phyloP scores from a whole-genome alignment of 2,888 invertebrate genomes.

The Sialis fuliginosa region DNA sequence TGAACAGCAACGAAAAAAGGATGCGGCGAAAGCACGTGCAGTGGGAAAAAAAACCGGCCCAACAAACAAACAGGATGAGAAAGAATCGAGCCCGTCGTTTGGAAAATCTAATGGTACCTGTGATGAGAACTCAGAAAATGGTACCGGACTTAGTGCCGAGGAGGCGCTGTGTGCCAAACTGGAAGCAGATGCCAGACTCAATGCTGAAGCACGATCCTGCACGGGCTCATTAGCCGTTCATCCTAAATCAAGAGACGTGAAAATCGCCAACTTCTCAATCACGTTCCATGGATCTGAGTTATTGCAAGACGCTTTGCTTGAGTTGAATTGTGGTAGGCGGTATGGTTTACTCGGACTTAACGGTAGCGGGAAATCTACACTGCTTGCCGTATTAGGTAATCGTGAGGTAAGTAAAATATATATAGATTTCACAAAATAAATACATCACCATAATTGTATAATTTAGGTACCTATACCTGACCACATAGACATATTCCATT shows the following conservation, averaged over 20 bases:
- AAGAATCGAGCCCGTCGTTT: constrained; percentile 29
- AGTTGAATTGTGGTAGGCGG: constrained; percentile 91
- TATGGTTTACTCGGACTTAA: constrained; percentile 97
- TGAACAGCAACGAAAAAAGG: constrained; percentile 93
- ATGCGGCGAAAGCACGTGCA: constrained; percentile 55
- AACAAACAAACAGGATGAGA: constrained; percentile 30
- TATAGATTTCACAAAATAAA: too few relatives aligned
- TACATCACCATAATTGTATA: too few relatives aligned
- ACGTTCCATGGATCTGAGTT: constrained; percentile 97
- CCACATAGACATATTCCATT: constrained; percentile 93
- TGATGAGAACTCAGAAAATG: constrained; percentile 28
- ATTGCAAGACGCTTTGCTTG: constrained; percentile 86
- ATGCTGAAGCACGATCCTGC: constrained; percentile 83
- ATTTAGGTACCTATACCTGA: constrained; percentile 72
- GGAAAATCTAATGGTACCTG: constrained; percentile 12
- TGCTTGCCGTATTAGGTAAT: constrained; percentile 79
- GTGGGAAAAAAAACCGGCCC: constrained; percentile 26
- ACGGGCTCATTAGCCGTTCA: constrained; percentile 93
- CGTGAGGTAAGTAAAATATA: constrained; percentile 36
- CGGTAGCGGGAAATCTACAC: constrained; percentile 74
- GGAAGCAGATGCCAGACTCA: constrained; percentile 80
- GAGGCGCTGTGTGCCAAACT: constrained; percentile 74
- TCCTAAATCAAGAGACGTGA: constrained; percentile 88
- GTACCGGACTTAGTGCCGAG: constrained; percentile 48
- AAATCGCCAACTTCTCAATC: constrained; percentile 90